These are phyloP conservation scores for Synanthedon vespiformis DNA, from an alignment of 2,888 invertebrate genomes.

Conservation along the genomic window DNA sequence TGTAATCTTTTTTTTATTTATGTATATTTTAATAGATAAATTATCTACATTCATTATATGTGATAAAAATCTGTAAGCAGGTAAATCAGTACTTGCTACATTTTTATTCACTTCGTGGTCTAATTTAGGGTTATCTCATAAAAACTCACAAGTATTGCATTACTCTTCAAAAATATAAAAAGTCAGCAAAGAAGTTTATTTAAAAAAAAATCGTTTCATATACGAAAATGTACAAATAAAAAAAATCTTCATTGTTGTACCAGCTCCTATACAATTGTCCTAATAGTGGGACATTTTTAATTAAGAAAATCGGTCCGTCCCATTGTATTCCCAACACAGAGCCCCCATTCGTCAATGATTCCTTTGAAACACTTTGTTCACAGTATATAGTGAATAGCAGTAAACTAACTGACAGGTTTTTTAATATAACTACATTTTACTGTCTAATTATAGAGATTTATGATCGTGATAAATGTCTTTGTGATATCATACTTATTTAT, in stretches of 20 bases:
- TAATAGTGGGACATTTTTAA: constrained; percentile 62
- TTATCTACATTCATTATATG: too few species aligned
- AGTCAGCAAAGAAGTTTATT: neutral
- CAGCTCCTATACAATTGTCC: constrained; percentile 21
- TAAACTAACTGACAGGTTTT: too few species aligned
- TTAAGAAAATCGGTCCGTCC: constrained; percentile 52
- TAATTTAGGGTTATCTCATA: too few species aligned
- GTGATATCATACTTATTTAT: too few species aligned
- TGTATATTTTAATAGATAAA: too few species aligned
- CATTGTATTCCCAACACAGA: constrained; percentile 22
- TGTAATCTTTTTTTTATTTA: too few species aligned
- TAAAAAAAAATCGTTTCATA: neutral
- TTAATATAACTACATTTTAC: too few species aligned
- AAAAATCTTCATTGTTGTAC: neutral
- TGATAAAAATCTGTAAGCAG: too few species aligned
- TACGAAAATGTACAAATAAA: neutral
- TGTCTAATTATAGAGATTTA: too few species aligned
- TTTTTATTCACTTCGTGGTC: too few species aligned
- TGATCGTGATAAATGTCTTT: too few species aligned
- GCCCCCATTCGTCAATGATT: constrained; percentile 34
- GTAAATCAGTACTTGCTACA: too few species aligned
- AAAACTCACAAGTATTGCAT: neutral
- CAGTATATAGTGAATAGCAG: constrained; percentile 1
- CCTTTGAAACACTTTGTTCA: constrained; percentile 42
- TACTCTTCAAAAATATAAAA: neutral